Evolutionary conservation across 2,113 vertebrate genomes (phyloP), one percentile per base, ranked within the genome.

Genomic region (Forbesichthys papilliferus): DNA sequence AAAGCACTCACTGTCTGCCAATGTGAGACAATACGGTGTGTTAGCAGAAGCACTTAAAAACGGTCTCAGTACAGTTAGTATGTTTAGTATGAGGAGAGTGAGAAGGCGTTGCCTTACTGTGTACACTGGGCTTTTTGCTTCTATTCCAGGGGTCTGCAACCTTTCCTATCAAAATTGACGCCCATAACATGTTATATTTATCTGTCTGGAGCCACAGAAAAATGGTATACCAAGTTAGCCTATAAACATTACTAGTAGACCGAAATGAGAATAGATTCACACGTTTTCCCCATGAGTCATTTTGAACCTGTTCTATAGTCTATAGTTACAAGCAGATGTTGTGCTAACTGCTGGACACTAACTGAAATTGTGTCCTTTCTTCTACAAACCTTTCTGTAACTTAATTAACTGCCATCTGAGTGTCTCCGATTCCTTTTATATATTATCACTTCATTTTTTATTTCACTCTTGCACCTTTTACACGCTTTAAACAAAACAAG

Each of bases 321-420:
- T 27, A 27, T 27, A 27, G 27, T 27, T 27, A 27, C 27, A 27
- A 27, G 27, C 27, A 27, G 27, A 27, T 27, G 27, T 27, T 27
- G 27, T 27, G 63, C 69, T 48, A 75, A 69, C 66, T 55, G 60
- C 46, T 36, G 11, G 70, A 55, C 58, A 27, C 48, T 54, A 65
- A 68, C 62, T 12, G 42, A 57, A 4, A 14, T 33, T 27, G 20
- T 34, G 7, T 3, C 61, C 36, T 64, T 71, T 70, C 70, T 71
- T 55, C 18, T 66, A 70, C 51, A 64, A 52, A 71, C 20, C 27
- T 11, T 56, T 61, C 51, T 12, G 61, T 66, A 8, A 66, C 36
- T 66, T 69, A 55, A 75, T 66, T 69, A 55, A 75, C 61, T 69
- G 66, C 62, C 64, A 75, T 52, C 62, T 62, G 55, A 60, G 33